Conservation (phyloP, 1,140 invertebrate species). For the Drosophila arawakana region DNA sequence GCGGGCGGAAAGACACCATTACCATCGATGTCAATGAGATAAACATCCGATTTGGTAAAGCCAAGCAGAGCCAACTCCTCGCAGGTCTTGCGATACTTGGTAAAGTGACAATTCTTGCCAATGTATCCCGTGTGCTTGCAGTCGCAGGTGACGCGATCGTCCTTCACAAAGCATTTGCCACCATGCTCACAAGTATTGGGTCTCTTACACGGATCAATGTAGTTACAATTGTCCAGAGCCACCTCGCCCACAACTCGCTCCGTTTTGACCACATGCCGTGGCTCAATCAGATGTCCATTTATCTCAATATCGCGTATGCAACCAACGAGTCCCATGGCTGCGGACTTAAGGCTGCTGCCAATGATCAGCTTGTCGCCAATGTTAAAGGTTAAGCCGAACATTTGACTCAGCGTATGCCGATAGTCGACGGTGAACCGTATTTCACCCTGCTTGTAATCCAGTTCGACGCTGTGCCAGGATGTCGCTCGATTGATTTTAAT, state of each 20-base stretch:
- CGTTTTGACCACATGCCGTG: slow-evolving; percentile 91
- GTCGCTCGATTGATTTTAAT: slow-evolving; percentile 91
- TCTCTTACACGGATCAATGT: slow-evolving; percentile 94
- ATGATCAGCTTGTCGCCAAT: slow-evolving; percentile 89
- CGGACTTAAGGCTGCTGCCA: slow-evolving; percentile 89
- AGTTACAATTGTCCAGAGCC: slow-evolving; percentile 95
- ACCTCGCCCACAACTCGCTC: slow-evolving; percentile 93
- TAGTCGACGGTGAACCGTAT: slow-evolving; percentile 91
- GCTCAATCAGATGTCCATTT: slow-evolving; percentile 90
- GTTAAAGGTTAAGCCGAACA: slow-evolving; percentile 87
- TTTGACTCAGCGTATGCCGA: slow-evolving; percentile 88
- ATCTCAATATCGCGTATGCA: slow-evolving; percentile 95
- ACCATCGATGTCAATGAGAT: slow-evolving; percentile 96
- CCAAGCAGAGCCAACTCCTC: slow-evolving; percentile 94
- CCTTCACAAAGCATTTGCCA: slow-evolving; percentile 94
- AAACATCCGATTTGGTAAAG: slow-evolving; percentile 94
- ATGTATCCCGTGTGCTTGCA: slow-evolving; percentile 94
- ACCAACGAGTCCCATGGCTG: slow-evolving; percentile 91
- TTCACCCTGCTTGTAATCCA: slow-evolving; percentile 90
- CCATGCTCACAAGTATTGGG: slow-evolving; percentile 96
- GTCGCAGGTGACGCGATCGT: slow-evolving; percentile 94
- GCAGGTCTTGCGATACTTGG: slow-evolving; percentile 94
- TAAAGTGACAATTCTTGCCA: slow-evolving; percentile 97
- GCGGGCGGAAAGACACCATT: slow-evolving; percentile 95
- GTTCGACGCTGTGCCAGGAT: slow-evolving; percentile 91